Conservation (phyloP, 2,797 vertebrate species). For the Oreochromis grahami region DNA sequence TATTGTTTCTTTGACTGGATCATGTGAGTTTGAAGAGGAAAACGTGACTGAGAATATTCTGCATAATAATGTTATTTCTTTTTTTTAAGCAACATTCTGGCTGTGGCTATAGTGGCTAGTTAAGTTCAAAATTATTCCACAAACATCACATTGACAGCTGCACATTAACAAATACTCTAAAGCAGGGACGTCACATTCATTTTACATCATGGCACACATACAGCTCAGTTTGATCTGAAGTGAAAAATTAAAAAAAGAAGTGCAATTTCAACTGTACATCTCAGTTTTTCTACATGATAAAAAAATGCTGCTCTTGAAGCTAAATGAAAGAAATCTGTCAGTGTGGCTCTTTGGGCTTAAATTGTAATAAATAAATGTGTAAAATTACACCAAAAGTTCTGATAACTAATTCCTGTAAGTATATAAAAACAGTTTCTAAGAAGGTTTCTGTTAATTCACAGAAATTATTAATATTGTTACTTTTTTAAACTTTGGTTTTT, state of each 20-base stretch:
- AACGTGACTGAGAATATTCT: not conserved
- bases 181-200: fast-evolving
- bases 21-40: not conserved
- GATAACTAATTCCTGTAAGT: not conserved
- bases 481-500: not conserved
- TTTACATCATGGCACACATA: not conserved
- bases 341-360: not conserved
- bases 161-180: not conserved
- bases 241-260: not conserved
- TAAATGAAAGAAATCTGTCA: not conserved
- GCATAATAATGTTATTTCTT: fast-evolving
- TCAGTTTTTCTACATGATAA: not conserved
- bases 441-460: not conserved
- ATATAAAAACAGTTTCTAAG: not conserved
- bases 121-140: not conserved
- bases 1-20: not conserved
- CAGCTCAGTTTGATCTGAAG: not conserved
- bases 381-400: not conserved
- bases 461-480: not conserved
- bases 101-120: not conserved
- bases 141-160: not conserved
- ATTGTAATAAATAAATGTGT: not conserved
- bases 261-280: not conserved
- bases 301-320: not conserved
- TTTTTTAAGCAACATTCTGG: not conserved